Conservation (phyloP, 2,888 invertebrate species). For the Junonia oenone region DNA sequence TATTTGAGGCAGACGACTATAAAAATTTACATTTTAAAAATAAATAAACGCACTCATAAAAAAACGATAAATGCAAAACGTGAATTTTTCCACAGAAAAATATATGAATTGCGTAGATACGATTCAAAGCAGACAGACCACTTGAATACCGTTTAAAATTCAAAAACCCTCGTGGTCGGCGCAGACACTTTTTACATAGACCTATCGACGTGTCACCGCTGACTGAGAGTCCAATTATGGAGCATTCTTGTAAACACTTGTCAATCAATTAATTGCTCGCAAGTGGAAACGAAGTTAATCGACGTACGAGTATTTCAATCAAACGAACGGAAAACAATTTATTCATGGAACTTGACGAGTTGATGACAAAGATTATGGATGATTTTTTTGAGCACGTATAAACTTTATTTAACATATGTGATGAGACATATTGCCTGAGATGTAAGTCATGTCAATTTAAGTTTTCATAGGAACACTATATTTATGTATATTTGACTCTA, state of each 20-base stretch:
- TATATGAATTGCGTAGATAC: conserved; percentile 5
- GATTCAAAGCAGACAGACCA: conserved; percentile 44
- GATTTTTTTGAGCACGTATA: too few relatives aligned
- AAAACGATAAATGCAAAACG: neutral
- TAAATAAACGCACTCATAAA: neutral
- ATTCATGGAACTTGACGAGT: conserved; percentile 5
- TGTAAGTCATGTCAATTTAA: too few relatives aligned
- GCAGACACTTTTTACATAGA: conserved; percentile 51
- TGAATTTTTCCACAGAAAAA: neutral
- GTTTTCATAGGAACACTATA: too few relatives aligned
- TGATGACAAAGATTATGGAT: neutral
- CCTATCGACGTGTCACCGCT: conserved; percentile 44
- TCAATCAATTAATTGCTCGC: conserved; percentile 54
- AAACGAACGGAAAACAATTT: conserved; percentile 12
- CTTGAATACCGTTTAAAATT: conserved; percentile 59
- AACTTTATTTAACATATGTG: too few relatives aligned
- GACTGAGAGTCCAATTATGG: conserved; percentile 61
- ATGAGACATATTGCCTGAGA: too few relatives aligned
- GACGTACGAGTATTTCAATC: conserved; percentile 13
- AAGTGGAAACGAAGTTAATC: conserved; percentile 15
- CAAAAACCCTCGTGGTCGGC: conserved; percentile 48
- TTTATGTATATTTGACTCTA: too few relatives aligned
- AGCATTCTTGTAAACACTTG: conserved; percentile 45
- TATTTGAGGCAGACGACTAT: neutral
- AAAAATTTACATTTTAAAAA: neutral